A percentile compares a stretch with the other conserved stretches of the same genome.
Conservation (phyloP, 2,113 vertebrate genomes). For the Alligator sinensis region DNA sequence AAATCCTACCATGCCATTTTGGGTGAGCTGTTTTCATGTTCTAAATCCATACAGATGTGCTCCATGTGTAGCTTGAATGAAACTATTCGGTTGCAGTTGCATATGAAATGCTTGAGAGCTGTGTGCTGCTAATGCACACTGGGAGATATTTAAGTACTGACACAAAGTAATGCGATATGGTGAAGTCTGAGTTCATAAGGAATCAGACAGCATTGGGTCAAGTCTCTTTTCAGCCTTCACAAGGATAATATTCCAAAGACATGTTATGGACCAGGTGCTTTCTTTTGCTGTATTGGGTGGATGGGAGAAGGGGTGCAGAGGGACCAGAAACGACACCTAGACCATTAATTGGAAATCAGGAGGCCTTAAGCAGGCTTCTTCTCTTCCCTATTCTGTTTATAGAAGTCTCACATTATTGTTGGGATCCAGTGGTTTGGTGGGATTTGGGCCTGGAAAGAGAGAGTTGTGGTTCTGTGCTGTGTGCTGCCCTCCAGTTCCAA, state of each 20-base stretch:
- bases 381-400: neutral
- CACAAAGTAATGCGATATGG: neutral
- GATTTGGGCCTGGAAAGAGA: neutral
- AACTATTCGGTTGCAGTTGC: conserved; percentile 26
- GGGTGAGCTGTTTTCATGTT: conserved; percentile 17
- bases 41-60: conserved; percentile 40
- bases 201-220: neutral
- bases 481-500: neutral
- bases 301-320: neutral
- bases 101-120: neutral
- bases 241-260: neutral
- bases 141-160: conserved; percentile 29
- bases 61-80: conserved; percentile 55
- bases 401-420: neutral
- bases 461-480: neutral
- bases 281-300: neutral
- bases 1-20: conserved; percentile 32
- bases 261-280: neutral
- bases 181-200: neutral
- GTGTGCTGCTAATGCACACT: conserved; percentile 42
- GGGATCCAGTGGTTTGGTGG: neutral
- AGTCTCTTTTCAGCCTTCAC: neutral
- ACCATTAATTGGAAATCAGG: neutral
- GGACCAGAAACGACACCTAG: neutral
- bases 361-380: neutral